Conservation (phyloP, 2,113 vertebrate genomes). For the Istiophorus platypterus region DNA sequence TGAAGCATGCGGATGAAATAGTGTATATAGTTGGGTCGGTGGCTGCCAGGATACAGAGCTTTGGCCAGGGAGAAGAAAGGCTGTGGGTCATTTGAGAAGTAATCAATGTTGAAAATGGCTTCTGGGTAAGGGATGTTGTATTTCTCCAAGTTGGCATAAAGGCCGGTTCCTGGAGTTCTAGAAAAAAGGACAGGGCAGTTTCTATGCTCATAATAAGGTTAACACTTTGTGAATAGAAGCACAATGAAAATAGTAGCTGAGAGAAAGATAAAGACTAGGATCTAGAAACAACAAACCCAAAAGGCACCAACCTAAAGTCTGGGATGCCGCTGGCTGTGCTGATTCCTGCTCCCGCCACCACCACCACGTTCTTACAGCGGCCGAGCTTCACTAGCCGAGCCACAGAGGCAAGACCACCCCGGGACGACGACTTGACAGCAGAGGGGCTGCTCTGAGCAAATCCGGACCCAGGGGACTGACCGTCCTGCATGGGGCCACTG, state of each 20-base stretch:
- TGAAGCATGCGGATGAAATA: slow-evolving; percentile 83
- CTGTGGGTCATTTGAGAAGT: slow-evolving; percentile 82
- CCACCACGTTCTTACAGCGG: slow-evolving; percentile 82
- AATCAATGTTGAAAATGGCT: slow-evolving; percentile 84
- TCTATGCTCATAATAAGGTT: background rate
- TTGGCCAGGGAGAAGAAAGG: slow-evolving; percentile 85
- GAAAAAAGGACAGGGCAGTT: background rate
- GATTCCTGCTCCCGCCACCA: slow-evolving; percentile 87
- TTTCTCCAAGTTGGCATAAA: slow-evolving; percentile 84
- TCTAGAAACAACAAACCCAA: background rate
- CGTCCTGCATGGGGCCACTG: slow-evolving; percentile 1
- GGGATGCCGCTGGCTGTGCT: slow-evolving; percentile 88
- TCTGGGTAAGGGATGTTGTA: slow-evolving; percentile 85
- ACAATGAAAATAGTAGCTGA: background rate
- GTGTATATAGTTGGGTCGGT: slow-evolving; percentile 80
- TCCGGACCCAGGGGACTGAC: slow-evolving; percentile 25
- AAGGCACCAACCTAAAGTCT: slow-evolving; percentile 82
- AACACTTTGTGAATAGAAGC: background rate
- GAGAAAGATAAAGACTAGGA: background rate
- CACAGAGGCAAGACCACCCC: slow-evolving; percentile 77
- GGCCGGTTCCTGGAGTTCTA: slow-evolving; percentile 86
- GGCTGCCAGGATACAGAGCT: slow-evolving; percentile 83
- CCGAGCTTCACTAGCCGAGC: slow-evolving; percentile 83
- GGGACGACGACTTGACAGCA: slow-evolving; percentile 15
- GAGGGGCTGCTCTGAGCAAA: background rate